Evolutionary conservation across 2,797 vertebrate genomes (phyloP).

Genomic region (Cirrhinus mrigala): DNA sequence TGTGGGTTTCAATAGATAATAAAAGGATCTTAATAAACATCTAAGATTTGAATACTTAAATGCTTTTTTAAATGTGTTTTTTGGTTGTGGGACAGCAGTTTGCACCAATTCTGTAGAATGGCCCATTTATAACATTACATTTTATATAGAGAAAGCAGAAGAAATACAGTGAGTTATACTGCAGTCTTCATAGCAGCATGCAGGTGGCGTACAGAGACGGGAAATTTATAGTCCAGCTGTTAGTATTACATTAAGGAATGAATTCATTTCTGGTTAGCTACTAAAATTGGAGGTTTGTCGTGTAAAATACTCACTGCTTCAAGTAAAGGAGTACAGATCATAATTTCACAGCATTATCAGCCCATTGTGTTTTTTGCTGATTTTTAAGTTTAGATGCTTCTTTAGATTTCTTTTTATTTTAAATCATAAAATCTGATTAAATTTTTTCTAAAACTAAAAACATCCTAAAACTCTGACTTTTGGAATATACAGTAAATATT

Average conservation of each 20-base stretch:
- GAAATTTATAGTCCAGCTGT: background rate
- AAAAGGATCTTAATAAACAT: no score
- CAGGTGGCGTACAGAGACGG: background rate
- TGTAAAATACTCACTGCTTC: background rate
- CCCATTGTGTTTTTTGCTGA: background rate
- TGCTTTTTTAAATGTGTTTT: no score
- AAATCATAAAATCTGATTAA: no score
- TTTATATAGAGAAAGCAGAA: background rate
- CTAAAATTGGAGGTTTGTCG: background rate
- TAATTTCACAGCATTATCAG: background rate
- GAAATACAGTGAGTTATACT: background rate
- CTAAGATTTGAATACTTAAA: no score
- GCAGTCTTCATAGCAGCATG: background rate
- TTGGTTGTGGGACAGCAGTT: no score
- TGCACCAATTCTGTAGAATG: no score
- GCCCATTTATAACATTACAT: no score
- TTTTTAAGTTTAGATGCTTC: background rate
- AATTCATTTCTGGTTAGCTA: background rate
- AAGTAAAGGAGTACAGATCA: background rate
- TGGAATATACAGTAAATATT: background rate
- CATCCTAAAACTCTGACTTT: background rate
- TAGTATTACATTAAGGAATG: background rate
- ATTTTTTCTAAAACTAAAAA: background rate
- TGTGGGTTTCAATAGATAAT: no score
- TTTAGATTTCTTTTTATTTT: no score